Evolutionary conservation across 2,113 vertebrate genomes (phyloP).

Genomic region (Hucho hucho): DNA sequence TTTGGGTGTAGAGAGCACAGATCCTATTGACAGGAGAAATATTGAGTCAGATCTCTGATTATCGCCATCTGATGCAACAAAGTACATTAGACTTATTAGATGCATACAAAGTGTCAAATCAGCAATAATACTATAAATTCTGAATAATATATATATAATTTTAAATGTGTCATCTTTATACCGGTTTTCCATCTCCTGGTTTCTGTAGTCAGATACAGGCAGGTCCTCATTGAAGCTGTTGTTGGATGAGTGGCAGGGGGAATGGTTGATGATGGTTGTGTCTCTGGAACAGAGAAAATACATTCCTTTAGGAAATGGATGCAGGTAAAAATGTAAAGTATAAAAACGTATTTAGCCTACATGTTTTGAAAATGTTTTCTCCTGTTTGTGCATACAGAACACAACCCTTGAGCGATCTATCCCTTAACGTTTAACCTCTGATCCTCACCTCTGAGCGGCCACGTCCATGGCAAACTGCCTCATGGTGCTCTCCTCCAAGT

Average conservation of each 20-base stretch:
- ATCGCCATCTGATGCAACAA: neutral
- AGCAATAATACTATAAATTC: no score
- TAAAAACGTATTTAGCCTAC: no score
- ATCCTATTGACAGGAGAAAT: slow-evolving; percentile 69
- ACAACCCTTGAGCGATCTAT: neutral
- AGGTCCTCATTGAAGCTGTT: slow-evolving; percentile 96
- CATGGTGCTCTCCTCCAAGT: slow-evolving; percentile 96
- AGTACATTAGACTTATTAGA: no score
- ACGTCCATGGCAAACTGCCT: slow-evolving; percentile 98
- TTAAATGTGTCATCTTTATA: slow-evolving; percentile 33
- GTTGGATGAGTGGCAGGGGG: slow-evolving; percentile 90
- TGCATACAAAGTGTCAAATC: no score
- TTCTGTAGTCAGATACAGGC: slow-evolving; percentile 84
- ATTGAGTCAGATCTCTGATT: neutral
- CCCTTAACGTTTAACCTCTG: no score
- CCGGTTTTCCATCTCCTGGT: slow-evolving; percentile 99
- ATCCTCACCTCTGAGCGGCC: slow-evolving; percentile 83
- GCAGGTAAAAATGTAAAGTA: neutral
- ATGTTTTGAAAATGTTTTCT: no score
- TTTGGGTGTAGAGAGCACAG: slow-evolving; percentile 91
- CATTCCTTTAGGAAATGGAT: neutral
- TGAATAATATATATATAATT: neutral
- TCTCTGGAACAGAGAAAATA: slow-evolving; percentile 70
- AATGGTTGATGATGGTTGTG: slow-evolving; percentile 97
- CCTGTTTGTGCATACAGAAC: neutral